Evolutionary conservation across 1,140 invertebrate genomes (phyloP).

Genomic region (Polypedilum pembai): DNA sequence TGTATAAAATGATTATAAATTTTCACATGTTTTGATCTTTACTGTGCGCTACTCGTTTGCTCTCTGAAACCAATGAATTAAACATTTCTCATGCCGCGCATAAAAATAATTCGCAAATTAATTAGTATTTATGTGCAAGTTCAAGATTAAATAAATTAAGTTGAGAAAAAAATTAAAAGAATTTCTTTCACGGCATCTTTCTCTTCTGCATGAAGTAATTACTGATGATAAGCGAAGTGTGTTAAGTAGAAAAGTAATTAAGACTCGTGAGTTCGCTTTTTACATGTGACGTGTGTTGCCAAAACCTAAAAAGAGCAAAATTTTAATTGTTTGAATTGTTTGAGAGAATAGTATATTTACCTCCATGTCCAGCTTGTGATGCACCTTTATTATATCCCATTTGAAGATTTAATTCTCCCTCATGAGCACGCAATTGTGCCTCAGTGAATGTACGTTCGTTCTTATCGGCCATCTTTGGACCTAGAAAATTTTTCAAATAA

Average conservation of each 20-base stretch:
- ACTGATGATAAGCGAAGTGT: slow-evolving; percentile 21
- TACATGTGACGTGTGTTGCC: slow-evolving; percentile 95
- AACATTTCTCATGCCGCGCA: too few relatives aligned
- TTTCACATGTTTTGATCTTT: not conserved
- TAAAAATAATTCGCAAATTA: too few relatives aligned
- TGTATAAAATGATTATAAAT: not conserved
- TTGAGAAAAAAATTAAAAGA: too few relatives aligned
- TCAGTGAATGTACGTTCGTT: slow-evolving; percentile 90
- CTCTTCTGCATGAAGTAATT: not conserved
- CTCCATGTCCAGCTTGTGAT: slow-evolving; percentile 74
- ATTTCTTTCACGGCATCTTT: too few relatives aligned
- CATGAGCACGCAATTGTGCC: slow-evolving; percentile 84
- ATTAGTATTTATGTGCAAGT: not conserved
- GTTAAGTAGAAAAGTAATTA: not conserved
- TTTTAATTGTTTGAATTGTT: not conserved
- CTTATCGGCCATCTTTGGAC: slow-evolving; percentile 92
- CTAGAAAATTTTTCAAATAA: slow-evolving; percentile 37
- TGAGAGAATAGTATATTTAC: not conserved
- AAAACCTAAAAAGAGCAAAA: slow-evolving; percentile 49
- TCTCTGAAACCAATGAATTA: too few relatives aligned
- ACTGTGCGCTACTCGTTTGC: not conserved
- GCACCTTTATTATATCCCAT: slow-evolving; percentile 95
- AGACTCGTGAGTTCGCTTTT: slow-evolving; percentile 35
- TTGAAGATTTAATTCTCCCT: slow-evolving; percentile 86
- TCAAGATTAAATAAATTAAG: not conserved